Evolutionary conservation across 2,888 invertebrate species (phyloP).

Genomic region (Meteorus colon): DNA sequence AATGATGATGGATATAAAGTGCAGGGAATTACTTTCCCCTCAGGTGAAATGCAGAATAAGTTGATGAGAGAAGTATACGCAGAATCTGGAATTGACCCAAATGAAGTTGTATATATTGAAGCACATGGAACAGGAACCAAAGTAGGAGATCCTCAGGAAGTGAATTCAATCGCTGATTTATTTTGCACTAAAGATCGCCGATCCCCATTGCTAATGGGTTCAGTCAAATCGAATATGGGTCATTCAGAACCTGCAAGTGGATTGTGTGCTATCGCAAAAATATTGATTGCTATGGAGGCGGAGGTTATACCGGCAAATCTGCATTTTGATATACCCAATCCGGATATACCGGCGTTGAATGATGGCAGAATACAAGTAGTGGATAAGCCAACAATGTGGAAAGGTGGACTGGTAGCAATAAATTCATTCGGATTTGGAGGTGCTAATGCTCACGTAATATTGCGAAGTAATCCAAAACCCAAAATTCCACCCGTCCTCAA

Average conservation of each 20-base stretch:
- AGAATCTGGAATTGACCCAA: slow-evolving; percentile 87
- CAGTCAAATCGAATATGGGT: slow-evolving; percentile 99
- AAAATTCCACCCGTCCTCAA: slow-evolving; percentile 77
- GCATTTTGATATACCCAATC: slow-evolving; percentile 90
- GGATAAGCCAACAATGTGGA: slow-evolving; percentile 86
- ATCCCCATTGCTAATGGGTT: slow-evolving; percentile 90
- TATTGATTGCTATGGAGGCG: slow-evolving; percentile 93
- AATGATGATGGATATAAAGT: slow-evolving; percentile 96
- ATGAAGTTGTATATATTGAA: slow-evolving; percentile 92
- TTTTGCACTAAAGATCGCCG: slow-evolving; percentile 87
- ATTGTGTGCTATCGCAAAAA: slow-evolving; percentile 91
- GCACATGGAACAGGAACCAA: slow-evolving; percentile 99
- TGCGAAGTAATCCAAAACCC: slow-evolving; percentile 85
- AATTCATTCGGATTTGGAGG: slow-evolving; percentile 99
- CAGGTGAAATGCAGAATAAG: slow-evolving; percentile 85
- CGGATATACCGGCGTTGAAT: slow-evolving; percentile 90
- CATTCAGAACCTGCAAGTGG: slow-evolving; percentile 97
- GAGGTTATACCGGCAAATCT: slow-evolving; percentile 93
- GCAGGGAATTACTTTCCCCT: slow-evolving; percentile 91
- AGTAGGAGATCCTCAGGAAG: slow-evolving; percentile 98
- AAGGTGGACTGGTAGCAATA: slow-evolving; percentile 92
- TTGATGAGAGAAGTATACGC: slow-evolving; percentile 90
- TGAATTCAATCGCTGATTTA: slow-evolving; percentile 93
- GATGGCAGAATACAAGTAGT: slow-evolving; percentile 96
- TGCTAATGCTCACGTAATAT: slow-evolving; percentile 93